These are phyloP conservation scores for Nyctibius grandis DNA, from an alignment of 2,797 vertebrate species.

Conservation along the genomic window DNA sequence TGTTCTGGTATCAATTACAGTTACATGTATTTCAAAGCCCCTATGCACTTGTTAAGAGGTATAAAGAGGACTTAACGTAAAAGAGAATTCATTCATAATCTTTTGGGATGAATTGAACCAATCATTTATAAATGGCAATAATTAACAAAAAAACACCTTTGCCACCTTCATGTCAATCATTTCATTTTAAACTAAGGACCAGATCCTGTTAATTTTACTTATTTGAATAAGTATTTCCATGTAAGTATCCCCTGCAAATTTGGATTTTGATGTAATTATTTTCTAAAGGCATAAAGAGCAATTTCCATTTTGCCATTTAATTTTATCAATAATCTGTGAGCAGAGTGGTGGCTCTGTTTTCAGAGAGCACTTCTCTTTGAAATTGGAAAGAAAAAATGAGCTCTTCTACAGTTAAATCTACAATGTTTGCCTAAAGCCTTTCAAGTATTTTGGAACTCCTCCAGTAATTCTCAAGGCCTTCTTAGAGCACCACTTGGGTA, in stretches of 20 bases:
- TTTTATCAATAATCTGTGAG: background rate
- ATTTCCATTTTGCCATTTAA: background rate
- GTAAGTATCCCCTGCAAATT: background rate
- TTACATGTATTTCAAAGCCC: background rate
- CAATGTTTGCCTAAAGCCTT: background rate
- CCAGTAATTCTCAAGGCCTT: background rate
- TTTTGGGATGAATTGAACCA: background rate
- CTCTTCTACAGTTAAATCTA: background rate
- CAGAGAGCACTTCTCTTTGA: background rate
- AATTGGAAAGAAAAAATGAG: background rate
- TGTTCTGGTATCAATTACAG: background rate
- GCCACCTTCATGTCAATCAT: background rate
- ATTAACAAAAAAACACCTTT: slow-evolving; percentile 1
- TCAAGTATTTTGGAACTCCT: background rate
- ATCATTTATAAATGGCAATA: background rate
- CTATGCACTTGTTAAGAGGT: background rate
- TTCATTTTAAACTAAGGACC: background rate
- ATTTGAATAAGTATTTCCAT: background rate
- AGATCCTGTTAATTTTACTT: background rate
- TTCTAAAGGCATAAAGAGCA: background rate
- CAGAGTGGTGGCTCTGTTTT: background rate
- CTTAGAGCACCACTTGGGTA: background rate
- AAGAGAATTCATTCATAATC: background rate
- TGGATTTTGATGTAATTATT: background rate
- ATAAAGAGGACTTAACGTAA: background rate